Evolutionary conservation across 2,888 invertebrate genomes (phyloP).

Genomic region (Pterostichus madidus): DNA sequence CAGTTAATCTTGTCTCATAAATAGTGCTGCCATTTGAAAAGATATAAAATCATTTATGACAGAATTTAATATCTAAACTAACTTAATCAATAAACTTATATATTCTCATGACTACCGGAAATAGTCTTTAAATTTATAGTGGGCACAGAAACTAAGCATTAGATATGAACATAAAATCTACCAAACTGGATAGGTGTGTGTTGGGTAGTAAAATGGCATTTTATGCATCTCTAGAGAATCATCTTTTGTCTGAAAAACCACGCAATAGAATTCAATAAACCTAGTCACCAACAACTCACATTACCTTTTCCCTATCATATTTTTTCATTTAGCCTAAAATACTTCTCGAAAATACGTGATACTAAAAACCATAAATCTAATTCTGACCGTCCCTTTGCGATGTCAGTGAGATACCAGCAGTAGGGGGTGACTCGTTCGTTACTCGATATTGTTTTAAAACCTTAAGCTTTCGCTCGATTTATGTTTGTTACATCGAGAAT

Average conservation of each 20-base stretch:
- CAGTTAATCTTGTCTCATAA: not conserved
- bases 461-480: conserved; percentile 56
- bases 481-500: conserved; percentile 63
- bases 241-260: not conserved
- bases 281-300: no score
- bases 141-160: no score
- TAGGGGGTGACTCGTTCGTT: conserved; percentile 13
- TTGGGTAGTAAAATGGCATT: not conserved
- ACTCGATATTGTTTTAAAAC: conserved; percentile 62
- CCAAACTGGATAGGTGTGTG: not conserved
- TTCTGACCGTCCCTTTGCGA: not conserved
- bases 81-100: not conserved
- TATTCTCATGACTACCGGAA: not conserved
- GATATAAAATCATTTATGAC: not conserved
- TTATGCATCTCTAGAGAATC: not conserved
- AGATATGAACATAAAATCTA: not conserved
- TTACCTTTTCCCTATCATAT: not conserved
- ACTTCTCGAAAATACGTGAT: conserved; percentile 7
- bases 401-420: conserved; percentile 13
- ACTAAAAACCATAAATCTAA: conserved; percentile 5
- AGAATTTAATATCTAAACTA: not conserved
- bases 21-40: not conserved
- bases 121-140: no score
- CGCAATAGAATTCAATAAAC: not conserved
- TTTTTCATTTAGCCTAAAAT: conserved; percentile 31